Conservation (phyloP, 2,113 vertebrate species). For the Oryzias javanicus region DNA sequence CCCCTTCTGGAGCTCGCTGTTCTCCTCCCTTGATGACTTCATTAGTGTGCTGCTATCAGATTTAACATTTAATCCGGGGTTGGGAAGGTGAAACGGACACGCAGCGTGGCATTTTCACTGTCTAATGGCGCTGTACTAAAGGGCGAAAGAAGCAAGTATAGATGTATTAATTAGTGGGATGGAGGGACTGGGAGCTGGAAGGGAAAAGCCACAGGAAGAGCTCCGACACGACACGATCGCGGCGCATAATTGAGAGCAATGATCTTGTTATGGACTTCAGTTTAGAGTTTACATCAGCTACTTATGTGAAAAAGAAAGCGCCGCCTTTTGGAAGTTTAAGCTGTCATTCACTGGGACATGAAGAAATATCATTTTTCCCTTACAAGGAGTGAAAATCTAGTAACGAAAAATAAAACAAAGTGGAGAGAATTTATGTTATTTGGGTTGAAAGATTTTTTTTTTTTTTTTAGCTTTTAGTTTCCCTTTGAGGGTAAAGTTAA, state of each 20-base stretch:
- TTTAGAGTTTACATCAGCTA: conserved; percentile 4
- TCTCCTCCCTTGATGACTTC: conserved; percentile 66
- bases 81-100: conserved; percentile 74
- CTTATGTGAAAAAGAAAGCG: neutral
- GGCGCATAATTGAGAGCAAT: conserved; percentile 20
- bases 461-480: too few species aligned
- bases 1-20: conserved; percentile 27
- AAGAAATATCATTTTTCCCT: too few species aligned
- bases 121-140: conserved; percentile 62
- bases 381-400: too few species aligned
- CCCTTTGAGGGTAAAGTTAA: too few species aligned
- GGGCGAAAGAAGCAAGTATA: conserved; percentile 35
- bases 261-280: conserved; percentile 3
- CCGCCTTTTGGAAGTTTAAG: too few species aligned
- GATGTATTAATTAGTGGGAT: conserved; percentile 67
- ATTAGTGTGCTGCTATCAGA: conserved; percentile 71
- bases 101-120: conserved; percentile 74
- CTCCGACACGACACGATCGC: conserved; percentile 14
- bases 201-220: conserved; percentile 6
- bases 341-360: too few species aligned
- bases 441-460: too few species aligned
- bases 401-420: too few species aligned
- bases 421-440: too few species aligned
- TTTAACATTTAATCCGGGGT: conserved; percentile 81
- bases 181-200: conserved; percentile 1